A percentile compares a stretch with the other conserved stretches of the same genome.
These are phyloP conservation scores for Drosophila prostipennis DNA, from an alignment of 2,888 invertebrate species.

Conservation along the genomic window DNA sequence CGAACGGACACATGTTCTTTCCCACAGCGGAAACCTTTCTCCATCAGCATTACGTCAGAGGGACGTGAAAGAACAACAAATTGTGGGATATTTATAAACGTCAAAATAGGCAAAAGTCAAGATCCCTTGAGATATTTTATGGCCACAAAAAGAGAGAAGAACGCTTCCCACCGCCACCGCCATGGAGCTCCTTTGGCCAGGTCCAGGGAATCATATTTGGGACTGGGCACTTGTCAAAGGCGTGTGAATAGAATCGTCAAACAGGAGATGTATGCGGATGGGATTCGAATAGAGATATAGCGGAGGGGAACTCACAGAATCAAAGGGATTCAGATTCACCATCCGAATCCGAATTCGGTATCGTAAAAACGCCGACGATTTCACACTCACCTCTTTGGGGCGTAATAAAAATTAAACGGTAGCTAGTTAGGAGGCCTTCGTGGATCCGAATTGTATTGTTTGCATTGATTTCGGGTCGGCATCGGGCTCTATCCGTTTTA, in stretches of 20 bases:
- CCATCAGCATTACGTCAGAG: constrained; percentile 74
- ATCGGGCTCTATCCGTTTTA: constrained; percentile 29
- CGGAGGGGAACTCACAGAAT: constrained; percentile 40
- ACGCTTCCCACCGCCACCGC: constrained; percentile 8
- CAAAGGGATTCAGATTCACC: constrained; percentile 57
- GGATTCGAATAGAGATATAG: constrained; percentile 1
- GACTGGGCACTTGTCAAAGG: constrained; percentile 55
- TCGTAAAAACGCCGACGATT: constrained; percentile 71
- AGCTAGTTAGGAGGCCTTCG: constrained; percentile 75
- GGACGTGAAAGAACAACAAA: constrained; percentile 57
- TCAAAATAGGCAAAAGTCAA: constrained; percentile 74
- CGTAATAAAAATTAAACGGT: constrained; percentile 80
- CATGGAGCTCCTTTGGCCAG: constrained; percentile 22
- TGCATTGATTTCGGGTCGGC: constrained; percentile 61
- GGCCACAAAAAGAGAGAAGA: constrained; percentile 45
- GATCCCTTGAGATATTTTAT: constrained; percentile 62
- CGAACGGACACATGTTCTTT: constrained; percentile 69
- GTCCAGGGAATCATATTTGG: constrained; percentile 11
- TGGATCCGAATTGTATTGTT: constrained; percentile 58
- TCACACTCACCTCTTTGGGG: constrained; percentile 68
- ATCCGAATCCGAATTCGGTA: constrained; percentile 14
- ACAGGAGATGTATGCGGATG: constrained; percentile 42
- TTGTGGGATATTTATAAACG: constrained; percentile 81
- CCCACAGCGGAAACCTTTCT: constrained; percentile 73
- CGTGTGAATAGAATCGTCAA: constrained; percentile 79